Evolutionary conservation across 2,113 vertebrate genomes (phyloP).

Genomic region (Rhodinocichla rosea): DNA sequence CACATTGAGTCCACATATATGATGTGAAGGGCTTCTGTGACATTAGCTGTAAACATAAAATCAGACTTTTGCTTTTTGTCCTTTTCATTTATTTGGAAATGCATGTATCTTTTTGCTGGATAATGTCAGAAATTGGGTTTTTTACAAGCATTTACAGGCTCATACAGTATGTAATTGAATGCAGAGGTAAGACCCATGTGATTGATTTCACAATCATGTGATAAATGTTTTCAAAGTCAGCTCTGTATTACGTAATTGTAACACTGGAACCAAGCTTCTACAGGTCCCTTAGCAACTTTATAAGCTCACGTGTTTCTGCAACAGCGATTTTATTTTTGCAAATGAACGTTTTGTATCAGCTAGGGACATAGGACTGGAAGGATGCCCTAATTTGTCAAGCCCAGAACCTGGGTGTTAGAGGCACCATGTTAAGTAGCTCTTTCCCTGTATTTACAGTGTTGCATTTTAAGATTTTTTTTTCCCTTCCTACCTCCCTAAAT

Average conservation of each 20-base stretch:
- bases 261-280: neutral
- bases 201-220: neutral
- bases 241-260: neutral
- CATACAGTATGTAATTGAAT: neutral
- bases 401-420: neutral
- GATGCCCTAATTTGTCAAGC: neutral
- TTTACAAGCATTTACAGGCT: neutral
- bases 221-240: conserved; percentile 1
- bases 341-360: neutral
- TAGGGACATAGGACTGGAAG: neutral
- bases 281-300: neutral
- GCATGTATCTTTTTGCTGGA: neutral
- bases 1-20: neutral
- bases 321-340: neutral
- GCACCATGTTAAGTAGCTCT: neutral
- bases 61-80: neutral
- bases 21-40: neutral
- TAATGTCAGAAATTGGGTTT: neutral
- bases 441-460: neutral
- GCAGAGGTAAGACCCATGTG: neutral
- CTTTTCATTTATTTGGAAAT: neutral
- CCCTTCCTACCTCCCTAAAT: neutral
- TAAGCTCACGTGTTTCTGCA: neutral
- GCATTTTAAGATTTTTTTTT: neutral
- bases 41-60: neutral